Evolutionary conservation across 2,888 invertebrate species (phyloP).

Genomic region (Lasioglossum lativentre): DNA sequence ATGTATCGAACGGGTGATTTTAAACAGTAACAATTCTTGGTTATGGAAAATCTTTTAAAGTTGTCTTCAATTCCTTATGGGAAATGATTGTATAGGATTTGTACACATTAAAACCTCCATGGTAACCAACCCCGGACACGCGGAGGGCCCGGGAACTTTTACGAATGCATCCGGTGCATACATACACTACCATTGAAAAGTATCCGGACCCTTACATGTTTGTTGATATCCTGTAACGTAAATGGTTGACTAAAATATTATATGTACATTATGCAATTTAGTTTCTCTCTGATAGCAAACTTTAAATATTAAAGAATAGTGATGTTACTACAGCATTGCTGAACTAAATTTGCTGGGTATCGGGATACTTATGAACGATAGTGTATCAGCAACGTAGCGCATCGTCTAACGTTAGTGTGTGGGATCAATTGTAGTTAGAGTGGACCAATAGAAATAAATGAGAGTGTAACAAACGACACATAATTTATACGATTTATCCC

Average conservation of each 20-base stretch:
- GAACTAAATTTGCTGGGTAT: not conserved
- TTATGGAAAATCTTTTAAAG: not conserved
- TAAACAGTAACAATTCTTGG: not conserved
- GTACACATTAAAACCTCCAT: not conserved
- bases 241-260: not conserved
- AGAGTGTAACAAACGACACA: not conserved
- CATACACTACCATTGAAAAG: not conserved
- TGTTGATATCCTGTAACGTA: not conserved
- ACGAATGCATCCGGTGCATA: conserved; percentile 6
- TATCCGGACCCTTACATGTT: not conserved
- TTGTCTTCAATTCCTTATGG: not conserved
- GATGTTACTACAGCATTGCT: not conserved
- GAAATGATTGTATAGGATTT: not conserved
- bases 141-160: conserved; percentile 3
- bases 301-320: not conserved
- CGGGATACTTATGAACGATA: not conserved
- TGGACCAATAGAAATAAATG: conserved; percentile 6
- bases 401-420: not conserved
- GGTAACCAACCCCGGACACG: not conserved
- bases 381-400: not conserved
- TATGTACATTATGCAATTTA: not conserved
- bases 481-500: not conserved
- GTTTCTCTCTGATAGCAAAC: too few relatives aligned
- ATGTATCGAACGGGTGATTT: not conserved
- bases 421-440: not conserved